Evolutionary conservation across 2,113 vertebrate genomes (phyloP), one percentile per base, ranked within the genome.

Genomic region (Ptilonorhynchus violaceus): DNA sequence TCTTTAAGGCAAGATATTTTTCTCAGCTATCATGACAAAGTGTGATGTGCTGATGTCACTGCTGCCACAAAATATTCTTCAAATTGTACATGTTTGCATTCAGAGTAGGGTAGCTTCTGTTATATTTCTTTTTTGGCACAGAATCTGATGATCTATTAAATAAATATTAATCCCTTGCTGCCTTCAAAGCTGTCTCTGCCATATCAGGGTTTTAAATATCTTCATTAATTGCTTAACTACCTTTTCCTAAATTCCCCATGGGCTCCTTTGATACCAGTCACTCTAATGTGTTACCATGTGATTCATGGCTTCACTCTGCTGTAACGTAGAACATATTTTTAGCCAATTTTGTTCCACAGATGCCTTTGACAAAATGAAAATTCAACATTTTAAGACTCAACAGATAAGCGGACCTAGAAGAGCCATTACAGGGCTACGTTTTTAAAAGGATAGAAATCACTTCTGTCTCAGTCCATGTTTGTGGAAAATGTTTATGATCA

Each of bases 141-240:
- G 92, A 95, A 96, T 93, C 92, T 94, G 97, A 95, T 7, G 56
- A 93, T 96, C 96, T 97, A 97, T 97, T 97, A 98, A 98, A 97
- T 97, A 98, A 98, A 97, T 98, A 98, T 97, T 97, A 97, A 97
- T 98, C 96, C 95, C 93, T 97, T 85, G 47, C 66, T 96, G 93
- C 94, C 93, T 95, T 98, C 96, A 97, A 97, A 97, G 92, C 94
- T 96, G 93, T 74, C 92, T 95, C 89, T 97, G 89, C 89, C 95
- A 96, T 97, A 97, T 97, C 96, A 96, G 79, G 97, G 96, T 98
- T 98, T 97, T 97, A 98, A 98, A 98, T 98, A 96, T 97, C 97
- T 97, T 97, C 97, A 98, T 98, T 98, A 98, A 98, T 98, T 97
- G 95, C 97, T 97, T 98, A 98, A 98, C 97, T 98, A 97, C 97